A percentile compares a stretch with the other conserved stretches of the same genome.
phyloP scores from a whole-genome alignment of 1,140 invertebrate species.

The Eueides isabella region DNA sequence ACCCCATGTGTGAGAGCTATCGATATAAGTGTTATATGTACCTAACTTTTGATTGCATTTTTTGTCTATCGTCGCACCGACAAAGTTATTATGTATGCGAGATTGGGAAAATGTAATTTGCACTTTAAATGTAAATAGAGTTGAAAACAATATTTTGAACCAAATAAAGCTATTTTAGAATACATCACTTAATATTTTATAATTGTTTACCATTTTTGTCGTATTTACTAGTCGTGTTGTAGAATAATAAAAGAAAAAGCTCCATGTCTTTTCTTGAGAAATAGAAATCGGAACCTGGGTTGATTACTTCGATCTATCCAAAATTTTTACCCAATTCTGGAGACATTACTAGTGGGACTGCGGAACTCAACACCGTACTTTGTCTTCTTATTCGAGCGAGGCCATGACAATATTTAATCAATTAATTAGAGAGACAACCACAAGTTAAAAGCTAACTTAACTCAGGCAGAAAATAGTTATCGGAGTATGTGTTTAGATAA shows the following conservation, averaged over 20 bases:
- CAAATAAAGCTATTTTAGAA: background rate
- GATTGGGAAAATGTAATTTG: background rate
- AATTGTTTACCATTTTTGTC: background rate
- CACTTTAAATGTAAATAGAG: background rate
- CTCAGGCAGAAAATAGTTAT: too few species aligned
- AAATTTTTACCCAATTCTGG: background rate
- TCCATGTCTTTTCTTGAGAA: too few species aligned
- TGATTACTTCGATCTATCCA: too few species aligned
- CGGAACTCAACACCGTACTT: background rate
- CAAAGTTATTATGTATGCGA: background rate
- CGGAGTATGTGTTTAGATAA: too few species aligned
- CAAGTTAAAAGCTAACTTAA: too few species aligned
- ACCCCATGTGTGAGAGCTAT: background rate
- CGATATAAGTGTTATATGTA: background rate
- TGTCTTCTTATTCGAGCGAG: background rate
- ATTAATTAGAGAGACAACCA: too few species aligned
- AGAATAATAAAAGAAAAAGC: too few species aligned
- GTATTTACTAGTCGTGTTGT: background rate
- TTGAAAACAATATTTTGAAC: background rate
- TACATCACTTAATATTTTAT: background rate
- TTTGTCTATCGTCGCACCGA: background rate
- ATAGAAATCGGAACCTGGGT: too few species aligned
- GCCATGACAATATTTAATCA: background rate
- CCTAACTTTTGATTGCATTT: slow-evolving; percentile 3
- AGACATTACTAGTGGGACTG: background rate